These are phyloP conservation scores for Paraescarpia echinospica DNA, from an alignment of 1,140 invertebrate species.

Conservation along the genomic window DNA sequence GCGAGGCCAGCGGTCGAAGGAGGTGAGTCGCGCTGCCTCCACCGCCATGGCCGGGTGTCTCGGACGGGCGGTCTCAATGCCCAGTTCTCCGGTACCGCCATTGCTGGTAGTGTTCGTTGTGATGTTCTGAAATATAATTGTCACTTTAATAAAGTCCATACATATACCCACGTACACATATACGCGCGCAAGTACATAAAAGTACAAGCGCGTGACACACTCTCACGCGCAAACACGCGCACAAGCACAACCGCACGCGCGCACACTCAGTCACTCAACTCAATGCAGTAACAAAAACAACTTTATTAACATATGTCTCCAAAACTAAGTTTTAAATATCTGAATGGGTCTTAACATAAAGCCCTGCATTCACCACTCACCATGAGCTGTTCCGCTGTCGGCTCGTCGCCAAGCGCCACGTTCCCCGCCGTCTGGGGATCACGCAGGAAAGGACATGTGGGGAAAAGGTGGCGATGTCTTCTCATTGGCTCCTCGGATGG, in stretches of 20 bases:
- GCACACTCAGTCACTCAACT: too few species aligned
- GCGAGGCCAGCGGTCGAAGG: constrained; percentile 21
- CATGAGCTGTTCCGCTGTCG: not conserved
- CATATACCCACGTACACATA: not conserved
- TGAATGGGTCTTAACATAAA: not conserved
- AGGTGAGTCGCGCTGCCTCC: not conserved
- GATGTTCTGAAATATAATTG: not conserved
- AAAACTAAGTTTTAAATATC: too few species aligned
- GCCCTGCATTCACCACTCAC: not conserved
- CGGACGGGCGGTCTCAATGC: not conserved
- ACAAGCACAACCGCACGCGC: too few species aligned
- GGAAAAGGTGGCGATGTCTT: constrained; percentile 71
- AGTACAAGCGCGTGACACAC: too few species aligned
- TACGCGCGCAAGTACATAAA: not conserved
- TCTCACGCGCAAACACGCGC: too few species aligned
- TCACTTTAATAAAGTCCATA: not conserved
- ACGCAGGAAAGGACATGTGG: constrained; percentile 32
- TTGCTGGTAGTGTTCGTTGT: not conserved
- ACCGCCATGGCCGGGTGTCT: constrained; percentile 28
- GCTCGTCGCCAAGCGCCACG: not conserved
- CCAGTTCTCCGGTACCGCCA: not conserved
- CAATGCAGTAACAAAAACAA: too few species aligned
- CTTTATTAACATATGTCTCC: too few species aligned
- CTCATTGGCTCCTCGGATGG: constrained; percentile 71
- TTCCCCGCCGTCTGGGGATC: not conserved